phyloP scores from a whole-genome alignment of 2,888 invertebrate genomes.

The Ormia ochracea region DNA sequence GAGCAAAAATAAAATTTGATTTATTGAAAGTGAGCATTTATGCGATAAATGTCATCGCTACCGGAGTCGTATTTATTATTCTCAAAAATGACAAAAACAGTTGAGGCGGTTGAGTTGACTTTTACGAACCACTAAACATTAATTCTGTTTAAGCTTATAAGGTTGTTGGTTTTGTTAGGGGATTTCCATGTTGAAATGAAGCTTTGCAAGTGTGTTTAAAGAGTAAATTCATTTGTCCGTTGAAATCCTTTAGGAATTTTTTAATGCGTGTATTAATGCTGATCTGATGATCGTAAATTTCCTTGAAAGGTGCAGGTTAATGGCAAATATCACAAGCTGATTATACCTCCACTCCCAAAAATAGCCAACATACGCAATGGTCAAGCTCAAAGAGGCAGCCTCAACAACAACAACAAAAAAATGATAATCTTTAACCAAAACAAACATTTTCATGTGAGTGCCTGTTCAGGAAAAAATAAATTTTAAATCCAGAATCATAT shows the following conservation, averaged over 20 bases:
- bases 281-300: not conserved
- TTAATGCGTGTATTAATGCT: not conserved
- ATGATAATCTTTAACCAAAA: too few relatives aligned
- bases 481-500: too few relatives aligned
- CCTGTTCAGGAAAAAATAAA: too few relatives aligned
- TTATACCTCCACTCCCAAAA: slow-evolving; percentile 2
- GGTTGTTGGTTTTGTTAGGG: too few relatives aligned
- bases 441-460: too few relatives aligned
- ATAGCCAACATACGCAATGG: not conserved
- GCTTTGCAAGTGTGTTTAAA: not conserved
- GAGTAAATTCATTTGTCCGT: not conserved
- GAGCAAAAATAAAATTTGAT: not conserved
- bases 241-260: not conserved
- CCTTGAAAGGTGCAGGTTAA: not conserved
- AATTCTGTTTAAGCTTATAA: too few relatives aligned
- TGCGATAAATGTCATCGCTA: not conserved
- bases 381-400: too few relatives aligned
- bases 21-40: slow-evolving; percentile 3
- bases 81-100: too few relatives aligned
- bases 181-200: too few relatives aligned
- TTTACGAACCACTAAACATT: too few relatives aligned
- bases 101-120: too few relatives aligned
- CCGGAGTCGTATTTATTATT: not conserved
- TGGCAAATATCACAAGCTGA: not conserved
- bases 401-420: too few relatives aligned